These are phyloP conservation scores for Eupithecia dodoneata DNA, from an alignment of 2,888 invertebrate species.

Conservation along the genomic window DNA sequence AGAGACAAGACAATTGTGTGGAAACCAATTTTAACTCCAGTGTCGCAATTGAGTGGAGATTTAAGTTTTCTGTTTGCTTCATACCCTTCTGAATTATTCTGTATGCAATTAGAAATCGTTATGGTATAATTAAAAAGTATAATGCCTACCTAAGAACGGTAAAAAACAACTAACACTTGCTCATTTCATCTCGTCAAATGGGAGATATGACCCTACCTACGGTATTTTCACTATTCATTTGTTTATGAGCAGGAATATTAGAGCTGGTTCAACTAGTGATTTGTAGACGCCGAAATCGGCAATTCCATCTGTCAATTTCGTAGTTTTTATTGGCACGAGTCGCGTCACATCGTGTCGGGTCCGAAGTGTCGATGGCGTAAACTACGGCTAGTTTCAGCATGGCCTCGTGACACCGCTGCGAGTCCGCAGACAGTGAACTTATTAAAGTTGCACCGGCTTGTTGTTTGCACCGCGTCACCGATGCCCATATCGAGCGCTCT, in stretches of 20 bases:
- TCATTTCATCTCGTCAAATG: neutral
- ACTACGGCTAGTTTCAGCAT: conserved; percentile 26
- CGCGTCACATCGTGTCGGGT: conserved; percentile 3
- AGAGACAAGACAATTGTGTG: conserved; percentile 19
- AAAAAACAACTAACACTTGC: neutral
- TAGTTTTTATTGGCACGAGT: conserved; percentile 7
- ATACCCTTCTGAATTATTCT: neutral
- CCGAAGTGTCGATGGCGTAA: conserved; percentile 26
- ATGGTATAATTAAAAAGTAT: neutral
- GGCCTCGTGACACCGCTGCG: conserved; percentile 23
- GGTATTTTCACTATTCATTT: neutral
- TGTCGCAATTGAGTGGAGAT: conserved; percentile 5
- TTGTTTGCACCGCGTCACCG: conserved; percentile 56
- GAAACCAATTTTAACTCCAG: conserved; percentile 19
- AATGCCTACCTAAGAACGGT: neutral
- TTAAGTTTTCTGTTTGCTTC: neutral
- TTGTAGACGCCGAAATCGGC: neutral
- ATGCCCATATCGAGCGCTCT: conserved; percentile 58
- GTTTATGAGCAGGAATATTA: neutral
- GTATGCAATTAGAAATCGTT: neutral
- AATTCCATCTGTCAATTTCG: conserved; percentile 8
- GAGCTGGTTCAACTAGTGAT: neutral
- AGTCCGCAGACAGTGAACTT: conserved; percentile 50
- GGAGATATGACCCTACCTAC: neutral
- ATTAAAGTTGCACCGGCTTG: conserved; percentile 68